Conservation (phyloP, 30 jellyfish, hydroid and myxozoan species). For the Turritopsis dohrnii region DNA sequence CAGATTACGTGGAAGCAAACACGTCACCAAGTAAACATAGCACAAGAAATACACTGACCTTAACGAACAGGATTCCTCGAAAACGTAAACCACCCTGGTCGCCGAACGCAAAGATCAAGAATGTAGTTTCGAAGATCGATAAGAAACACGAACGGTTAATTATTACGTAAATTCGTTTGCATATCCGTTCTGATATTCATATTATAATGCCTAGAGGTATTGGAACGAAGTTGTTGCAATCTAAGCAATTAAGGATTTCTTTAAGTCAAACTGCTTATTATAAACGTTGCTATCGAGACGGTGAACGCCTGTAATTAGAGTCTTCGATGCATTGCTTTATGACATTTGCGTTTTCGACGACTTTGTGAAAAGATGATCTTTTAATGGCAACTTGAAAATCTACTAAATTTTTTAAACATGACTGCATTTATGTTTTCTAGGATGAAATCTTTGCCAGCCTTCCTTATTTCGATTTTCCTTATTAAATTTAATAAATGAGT, state of each 20-base stretch:
- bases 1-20: too few species aligned
- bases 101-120: background rate
- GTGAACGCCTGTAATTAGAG: background rate
- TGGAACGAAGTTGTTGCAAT: background rate
- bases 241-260: background rate
- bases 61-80: background rate
- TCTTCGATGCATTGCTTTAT: background rate
- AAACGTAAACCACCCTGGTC: background rate
- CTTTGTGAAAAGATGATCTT: background rate
- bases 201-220: background rate
- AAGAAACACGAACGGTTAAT: background rate
- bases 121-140: background rate
- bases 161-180: background rate
- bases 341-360: background rate
- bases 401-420: too few species aligned
- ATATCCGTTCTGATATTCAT: background rate
- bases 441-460: too few species aligned
- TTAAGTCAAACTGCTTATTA: background rate
- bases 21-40: too few species aligned
- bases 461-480: too few species aligned
- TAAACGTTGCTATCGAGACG: background rate
- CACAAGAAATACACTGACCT: background rate
- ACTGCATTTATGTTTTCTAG: too few species aligned
- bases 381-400: too few species aligned
- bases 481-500: too few species aligned